A percentile compares a stretch with the other conserved stretches of the same genome.
Conservation (phyloP, 1,140 invertebrate genomes). For the Ephestia elutella region DNA sequence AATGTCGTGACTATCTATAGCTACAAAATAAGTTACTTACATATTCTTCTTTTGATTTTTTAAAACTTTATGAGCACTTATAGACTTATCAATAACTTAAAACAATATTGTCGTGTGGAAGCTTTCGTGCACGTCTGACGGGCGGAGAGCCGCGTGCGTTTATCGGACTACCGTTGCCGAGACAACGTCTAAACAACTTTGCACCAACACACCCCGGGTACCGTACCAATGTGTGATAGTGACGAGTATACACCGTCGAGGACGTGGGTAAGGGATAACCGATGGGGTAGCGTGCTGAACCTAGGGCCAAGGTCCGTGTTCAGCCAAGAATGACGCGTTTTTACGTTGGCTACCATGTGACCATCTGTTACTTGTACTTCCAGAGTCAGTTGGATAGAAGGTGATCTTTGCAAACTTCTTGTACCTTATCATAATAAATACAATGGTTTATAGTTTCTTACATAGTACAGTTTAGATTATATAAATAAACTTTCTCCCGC, state of each 20-base stretch:
- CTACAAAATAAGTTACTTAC: slow-evolving; percentile 19
- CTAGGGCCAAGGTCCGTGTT: slow-evolving; percentile 45
- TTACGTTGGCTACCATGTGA: slow-evolving; percentile 48
- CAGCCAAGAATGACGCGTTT: slow-evolving; percentile 57
- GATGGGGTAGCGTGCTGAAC: slow-evolving; percentile 44
- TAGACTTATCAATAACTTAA: slow-evolving; percentile 13
- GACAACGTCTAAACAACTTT: slow-evolving; percentile 68
- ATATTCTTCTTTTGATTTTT: slow-evolving; percentile 9
- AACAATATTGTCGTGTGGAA: slow-evolving; percentile 39
- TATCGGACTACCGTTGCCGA: slow-evolving; percentile 63
- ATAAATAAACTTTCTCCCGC: too few relatives aligned
- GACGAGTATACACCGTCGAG: slow-evolving; percentile 33
- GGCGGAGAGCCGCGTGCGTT: slow-evolving; percentile 36
- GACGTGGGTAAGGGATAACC: slow-evolving; percentile 33
- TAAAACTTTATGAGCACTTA: slow-evolving; percentile 15
- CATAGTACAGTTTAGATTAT: too few relatives aligned
- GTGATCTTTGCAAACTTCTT: background rate
- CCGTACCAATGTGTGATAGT: slow-evolving; percentile 38
- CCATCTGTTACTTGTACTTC: slow-evolving; percentile 50
- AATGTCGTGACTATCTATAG: background rate
- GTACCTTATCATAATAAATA: too few relatives aligned
- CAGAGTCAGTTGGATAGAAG: slow-evolving; percentile 15
- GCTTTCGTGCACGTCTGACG: slow-evolving; percentile 40
- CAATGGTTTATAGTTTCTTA: too few relatives aligned
- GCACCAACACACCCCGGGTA: slow-evolving; percentile 46